Conservation (phyloP, 2,888 invertebrate species). For the Boloria euphrosyne region DNA sequence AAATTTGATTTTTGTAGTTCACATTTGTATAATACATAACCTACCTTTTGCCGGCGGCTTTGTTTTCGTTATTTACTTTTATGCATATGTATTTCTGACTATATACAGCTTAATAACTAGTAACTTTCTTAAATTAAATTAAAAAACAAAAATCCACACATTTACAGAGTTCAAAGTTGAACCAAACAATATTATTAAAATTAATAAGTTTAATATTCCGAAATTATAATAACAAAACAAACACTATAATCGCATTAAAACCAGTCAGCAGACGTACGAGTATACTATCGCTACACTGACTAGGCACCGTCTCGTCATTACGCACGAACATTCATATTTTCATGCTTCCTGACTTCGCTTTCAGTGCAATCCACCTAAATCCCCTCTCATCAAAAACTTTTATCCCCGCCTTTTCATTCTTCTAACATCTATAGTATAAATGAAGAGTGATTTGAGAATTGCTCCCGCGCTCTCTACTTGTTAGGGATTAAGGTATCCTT, state of each 20-base stretch:
- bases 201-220: not conserved
- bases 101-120: too few relatives aligned
- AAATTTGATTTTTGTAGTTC: too few relatives aligned
- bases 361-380: constrained; percentile 34
- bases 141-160: too few relatives aligned
- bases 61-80: too few relatives aligned
- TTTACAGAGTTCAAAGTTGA: too few relatives aligned
- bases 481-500: constrained; percentile 80
- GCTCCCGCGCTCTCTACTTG: constrained; percentile 71
- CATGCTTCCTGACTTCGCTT: constrained; percentile 33
- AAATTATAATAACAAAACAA: not conserved
- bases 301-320: constrained; percentile 33
- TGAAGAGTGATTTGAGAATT: constrained; percentile 58
- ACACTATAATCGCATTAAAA: not conserved
- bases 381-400: constrained; percentile 37
- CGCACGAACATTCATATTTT: constrained; percentile 29
- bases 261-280: constrained; percentile 1
- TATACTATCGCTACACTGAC: constrained; percentile 11
- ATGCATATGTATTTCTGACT: too few relatives aligned
- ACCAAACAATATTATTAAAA: too few relatives aligned
- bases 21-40: too few relatives aligned
- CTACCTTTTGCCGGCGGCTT: too few relatives aligned
- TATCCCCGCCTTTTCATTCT: constrained; percentile 35
- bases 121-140: too few relatives aligned
- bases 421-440: constrained; percentile 35